phyloP scores from a whole-genome alignment of 2,797 vertebrate genomes.

The Tenualosa ilisha region DNA sequence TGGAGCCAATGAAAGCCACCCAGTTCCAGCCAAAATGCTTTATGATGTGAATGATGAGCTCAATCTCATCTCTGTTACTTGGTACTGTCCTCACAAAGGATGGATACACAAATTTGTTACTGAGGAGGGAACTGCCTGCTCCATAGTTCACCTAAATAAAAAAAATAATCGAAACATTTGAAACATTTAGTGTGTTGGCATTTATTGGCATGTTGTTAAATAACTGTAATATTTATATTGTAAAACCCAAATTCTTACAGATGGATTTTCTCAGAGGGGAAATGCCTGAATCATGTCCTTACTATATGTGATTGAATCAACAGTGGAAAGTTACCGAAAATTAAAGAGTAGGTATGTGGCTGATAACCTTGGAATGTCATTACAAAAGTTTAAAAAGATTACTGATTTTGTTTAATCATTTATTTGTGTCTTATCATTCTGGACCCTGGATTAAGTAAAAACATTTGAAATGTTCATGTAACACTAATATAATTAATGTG shows the following conservation, averaged over 20 bases:
- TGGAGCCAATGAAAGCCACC: slow-evolving; percentile 75
- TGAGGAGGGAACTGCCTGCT: slow-evolving; percentile 60
- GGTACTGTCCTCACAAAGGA: slow-evolving; percentile 80
- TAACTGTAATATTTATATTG: not conserved
- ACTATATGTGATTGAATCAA: not conserved
- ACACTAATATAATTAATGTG: not conserved
- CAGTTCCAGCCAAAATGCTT: slow-evolving; percentile 78
- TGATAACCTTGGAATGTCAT: not conserved
- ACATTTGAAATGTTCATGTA: too few species aligned
- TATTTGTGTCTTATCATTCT: not conserved
- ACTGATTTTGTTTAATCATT: too few species aligned
- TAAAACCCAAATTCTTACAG: too few species aligned
- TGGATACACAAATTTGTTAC: slow-evolving; percentile 64
- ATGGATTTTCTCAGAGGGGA: too few species aligned
- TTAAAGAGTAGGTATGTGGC: not conserved
- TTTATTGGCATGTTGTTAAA: not conserved
- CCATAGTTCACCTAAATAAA: slow-evolving; percentile 70
- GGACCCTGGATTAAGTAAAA: not conserved
- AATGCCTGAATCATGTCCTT: not conserved
- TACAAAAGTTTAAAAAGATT: not conserved
- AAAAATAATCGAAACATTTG: not conserved
- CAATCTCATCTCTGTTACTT: slow-evolving; percentile 69
- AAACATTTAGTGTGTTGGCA: not conserved
- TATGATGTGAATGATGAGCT: slow-evolving; percentile 72
- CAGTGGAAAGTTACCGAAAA: not conserved